Evolutionary conservation across 1,140 invertebrate species (phyloP), one percentile per base, ranked within the genome.

Genomic region (Carposina sasakii): DNA sequence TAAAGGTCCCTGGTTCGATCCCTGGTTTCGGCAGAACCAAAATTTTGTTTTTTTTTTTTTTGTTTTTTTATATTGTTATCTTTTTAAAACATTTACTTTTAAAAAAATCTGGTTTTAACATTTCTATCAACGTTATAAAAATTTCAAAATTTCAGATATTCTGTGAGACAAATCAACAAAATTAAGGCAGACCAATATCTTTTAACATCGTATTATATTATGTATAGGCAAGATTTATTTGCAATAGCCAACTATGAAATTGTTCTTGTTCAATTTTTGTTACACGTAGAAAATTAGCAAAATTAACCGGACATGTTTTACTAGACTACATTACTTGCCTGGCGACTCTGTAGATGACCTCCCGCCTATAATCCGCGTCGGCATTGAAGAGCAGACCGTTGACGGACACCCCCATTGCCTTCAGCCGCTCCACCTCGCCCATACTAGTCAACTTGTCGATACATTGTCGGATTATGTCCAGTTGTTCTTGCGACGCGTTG

Each of bases 331-430:
- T 21, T 2, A 20, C 36, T 36, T 43, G 67, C 70, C 60, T 63
- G 31, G 70, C 70, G 1, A 71, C 48, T 6, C 67, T 46, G 17
- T 68, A 64, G 2, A 81, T 62, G 20, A 68, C 53, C 52, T 77
- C 71, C 6, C 40, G 36, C 1, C 74, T 51, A 44, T 81, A 81
- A 39, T 81, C 74, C 1, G 31, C 36, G 44, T 81, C 76, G 4
- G 66, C 67, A 21, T 66, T 60, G 56, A 73, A 81, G 37, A 81
- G 52, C 15, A 66, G 48, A 10, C 56, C 67, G 49, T 71, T 73
- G 47, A 78, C 65, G 21, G n/a, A 41, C 39, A 69, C 22, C 0
- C 73, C 71, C 12, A 64, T 45, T 0, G 37, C 46, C 0, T 56
- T 43, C 17, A 76, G 48, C 0, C 28, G 20, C 6, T 60, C 52